phyloP scores from a whole-genome alignment of 2,888 invertebrate genomes.

The Pterobdella sp. region DNA sequence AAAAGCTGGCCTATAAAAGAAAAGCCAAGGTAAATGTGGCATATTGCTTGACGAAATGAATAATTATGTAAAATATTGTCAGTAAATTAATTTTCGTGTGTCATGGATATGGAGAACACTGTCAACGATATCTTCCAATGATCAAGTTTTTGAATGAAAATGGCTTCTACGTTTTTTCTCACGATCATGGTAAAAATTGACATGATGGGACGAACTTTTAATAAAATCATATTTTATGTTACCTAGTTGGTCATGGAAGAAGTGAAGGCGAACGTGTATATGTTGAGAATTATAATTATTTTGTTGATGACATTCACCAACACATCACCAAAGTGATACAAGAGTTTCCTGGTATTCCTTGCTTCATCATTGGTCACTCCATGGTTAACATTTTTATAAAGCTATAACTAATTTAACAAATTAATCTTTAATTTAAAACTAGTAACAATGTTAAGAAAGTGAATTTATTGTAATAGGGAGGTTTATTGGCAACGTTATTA shows the following conservation, averaged over 20 bases:
- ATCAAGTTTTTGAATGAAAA: constrained; percentile 40
- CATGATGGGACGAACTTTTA: not conserved
- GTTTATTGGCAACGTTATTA: not conserved
- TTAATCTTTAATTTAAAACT: no score
- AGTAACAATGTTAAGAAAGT: not conserved
- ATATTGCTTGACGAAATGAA: not conserved
- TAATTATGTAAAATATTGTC: constrained; percentile 33
- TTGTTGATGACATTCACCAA: constrained; percentile 47
- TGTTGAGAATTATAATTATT: constrained; percentile 45
- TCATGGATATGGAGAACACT: constrained; percentile 46
- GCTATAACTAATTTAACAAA: no score
- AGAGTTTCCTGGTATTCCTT: constrained; percentile 44
- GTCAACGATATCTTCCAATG: constrained; percentile 41
- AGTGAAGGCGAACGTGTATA: constrained; percentile 51
- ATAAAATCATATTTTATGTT: not conserved
- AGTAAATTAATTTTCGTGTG: constrained; percentile 44
- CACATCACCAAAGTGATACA: constrained; percentile 47
- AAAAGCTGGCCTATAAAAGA: not conserved
- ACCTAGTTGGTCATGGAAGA: constrained; percentile 51
- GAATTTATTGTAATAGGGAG: not conserved
- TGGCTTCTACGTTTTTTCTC: constrained; percentile 43
- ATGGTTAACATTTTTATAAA: constrained; percentile 46
- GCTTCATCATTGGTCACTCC: constrained; percentile 53
- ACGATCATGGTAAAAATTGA: constrained; percentile 44
- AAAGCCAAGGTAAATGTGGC: not conserved